Conservation (phyloP, 2,797 vertebrate genomes). For the Somateria mollissima region DNA sequence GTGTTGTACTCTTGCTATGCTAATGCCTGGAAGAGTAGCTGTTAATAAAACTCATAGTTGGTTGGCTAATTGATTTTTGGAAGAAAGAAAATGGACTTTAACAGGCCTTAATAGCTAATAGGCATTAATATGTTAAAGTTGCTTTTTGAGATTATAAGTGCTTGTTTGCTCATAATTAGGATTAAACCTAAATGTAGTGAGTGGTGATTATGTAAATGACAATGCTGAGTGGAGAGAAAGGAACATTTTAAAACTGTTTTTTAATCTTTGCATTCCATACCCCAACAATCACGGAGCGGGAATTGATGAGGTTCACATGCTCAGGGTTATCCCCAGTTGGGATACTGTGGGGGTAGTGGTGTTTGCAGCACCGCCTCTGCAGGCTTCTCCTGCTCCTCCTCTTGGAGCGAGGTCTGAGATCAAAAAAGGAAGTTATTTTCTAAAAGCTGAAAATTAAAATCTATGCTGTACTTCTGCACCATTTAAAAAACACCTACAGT, state of each 20-base stretch:
- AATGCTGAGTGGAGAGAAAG: not conserved
- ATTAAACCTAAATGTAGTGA: not conserved
- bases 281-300: not conserved
- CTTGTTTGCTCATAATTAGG: conserved; percentile 44
- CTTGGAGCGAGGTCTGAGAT: not conserved
- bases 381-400: not conserved
- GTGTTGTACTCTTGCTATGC: conserved; percentile 85
- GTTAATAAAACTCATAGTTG: conserved; percentile 78
- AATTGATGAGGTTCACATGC: not conserved
- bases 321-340: not conserved
- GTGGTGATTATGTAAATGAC: not conserved
- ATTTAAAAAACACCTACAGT: not conserved
- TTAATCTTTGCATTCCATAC: not conserved
- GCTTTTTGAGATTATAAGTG: conserved; percentile 49
- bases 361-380: not conserved
- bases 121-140: conserved; percentile 67
- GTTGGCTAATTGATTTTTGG: conserved; percentile 87
- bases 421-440: not conserved
- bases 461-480: not conserved
- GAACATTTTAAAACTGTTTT: not conserved
- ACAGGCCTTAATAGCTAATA: conserved; percentile 70
- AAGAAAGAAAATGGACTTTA: conserved; percentile 81
- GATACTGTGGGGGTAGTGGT: not conserved
- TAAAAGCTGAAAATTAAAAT: not conserved
- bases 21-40: conserved; percentile 82